Conservation (phyloP, 2,113 vertebrate species). For the Periophthalmodon schlosseri region DNA sequence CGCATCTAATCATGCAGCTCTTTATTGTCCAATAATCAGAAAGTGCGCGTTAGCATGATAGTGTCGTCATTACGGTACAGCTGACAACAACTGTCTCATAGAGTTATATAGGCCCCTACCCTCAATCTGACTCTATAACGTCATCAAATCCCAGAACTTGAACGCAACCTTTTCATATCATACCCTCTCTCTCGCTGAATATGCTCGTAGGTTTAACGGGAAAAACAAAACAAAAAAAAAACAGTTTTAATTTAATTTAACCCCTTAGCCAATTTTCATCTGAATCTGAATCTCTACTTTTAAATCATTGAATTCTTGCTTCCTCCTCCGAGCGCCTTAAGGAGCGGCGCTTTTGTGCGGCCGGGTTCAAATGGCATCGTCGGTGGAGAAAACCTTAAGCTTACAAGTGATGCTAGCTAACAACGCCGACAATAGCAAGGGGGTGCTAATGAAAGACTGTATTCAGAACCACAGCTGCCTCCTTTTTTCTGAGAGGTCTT, state of each 20-base stretch:
- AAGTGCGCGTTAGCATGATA: too few species aligned
- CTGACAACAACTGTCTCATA: too few species aligned
- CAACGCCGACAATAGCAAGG: conserved; percentile 6
- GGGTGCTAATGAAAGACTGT: not conserved
- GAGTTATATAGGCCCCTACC: too few species aligned
- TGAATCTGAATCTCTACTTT: not conserved
- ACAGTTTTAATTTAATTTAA: not conserved
- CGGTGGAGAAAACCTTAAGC: not conserved
- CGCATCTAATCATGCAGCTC: too few species aligned
- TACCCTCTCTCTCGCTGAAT: not conserved
- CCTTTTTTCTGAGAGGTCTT: conserved; percentile 8
- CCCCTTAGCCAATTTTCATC: not conserved
- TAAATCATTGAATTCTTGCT: not conserved
- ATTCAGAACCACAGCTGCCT: conserved; percentile 16
- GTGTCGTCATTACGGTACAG: too few species aligned
- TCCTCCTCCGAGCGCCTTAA: not conserved
- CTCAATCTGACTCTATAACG: not conserved
- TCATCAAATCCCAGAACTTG: not conserved
- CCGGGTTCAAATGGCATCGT: conserved; percentile 6
- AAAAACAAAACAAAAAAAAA: not conserved
- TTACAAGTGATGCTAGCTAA: not conserved
- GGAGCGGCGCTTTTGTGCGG: not conserved
- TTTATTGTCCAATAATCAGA: too few species aligned
- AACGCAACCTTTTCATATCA: not conserved
- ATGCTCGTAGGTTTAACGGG: not conserved